Conservation (phyloP, 2,797 vertebrate genomes). For the Centroberyx gerrardi region DNA sequence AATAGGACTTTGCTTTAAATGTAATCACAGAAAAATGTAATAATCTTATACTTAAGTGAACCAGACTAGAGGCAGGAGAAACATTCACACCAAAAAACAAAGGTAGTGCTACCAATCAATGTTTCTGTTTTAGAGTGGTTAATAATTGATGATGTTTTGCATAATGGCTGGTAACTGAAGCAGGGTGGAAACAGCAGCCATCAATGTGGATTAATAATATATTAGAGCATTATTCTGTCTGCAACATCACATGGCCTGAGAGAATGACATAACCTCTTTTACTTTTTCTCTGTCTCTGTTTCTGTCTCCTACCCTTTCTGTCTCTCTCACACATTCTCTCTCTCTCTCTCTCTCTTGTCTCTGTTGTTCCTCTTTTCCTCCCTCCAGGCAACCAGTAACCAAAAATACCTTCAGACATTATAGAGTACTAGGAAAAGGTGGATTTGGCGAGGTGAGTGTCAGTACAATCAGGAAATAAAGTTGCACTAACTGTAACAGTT, state of each 20-base stretch:
- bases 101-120: constrained; percentile 50
- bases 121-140: constrained; percentile 49
- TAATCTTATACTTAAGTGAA: no score
- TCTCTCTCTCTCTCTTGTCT: constrained; percentile 24
- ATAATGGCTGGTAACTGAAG: constrained; percentile 63
- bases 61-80: neutral
- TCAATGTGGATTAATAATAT: constrained; percentile 74
- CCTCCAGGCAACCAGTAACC: constrained; percentile 92
- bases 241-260: constrained; percentile 54
- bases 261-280: constrained; percentile 48
- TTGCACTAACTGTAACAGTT: neutral
- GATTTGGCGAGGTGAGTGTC: constrained; percentile 95
- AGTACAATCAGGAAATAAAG: neutral
- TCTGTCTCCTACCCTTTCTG: constrained; percentile 29
- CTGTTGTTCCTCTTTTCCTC: constrained; percentile 48
- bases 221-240: constrained; percentile 71
- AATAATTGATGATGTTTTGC: constrained; percentile 76
- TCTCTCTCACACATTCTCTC: constrained; percentile 23
- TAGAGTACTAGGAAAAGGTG: constrained; percentile 96
- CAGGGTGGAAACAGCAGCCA: constrained; percentile 62
- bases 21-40: no score
- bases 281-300: neutral
- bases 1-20: no score
- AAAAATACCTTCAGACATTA: constrained; percentile 97
- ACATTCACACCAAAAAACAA: constrained; percentile 44